Evolutionary conservation across 1,140 invertebrate species (phyloP).

Genomic region (Melitaea cinxia): DNA sequence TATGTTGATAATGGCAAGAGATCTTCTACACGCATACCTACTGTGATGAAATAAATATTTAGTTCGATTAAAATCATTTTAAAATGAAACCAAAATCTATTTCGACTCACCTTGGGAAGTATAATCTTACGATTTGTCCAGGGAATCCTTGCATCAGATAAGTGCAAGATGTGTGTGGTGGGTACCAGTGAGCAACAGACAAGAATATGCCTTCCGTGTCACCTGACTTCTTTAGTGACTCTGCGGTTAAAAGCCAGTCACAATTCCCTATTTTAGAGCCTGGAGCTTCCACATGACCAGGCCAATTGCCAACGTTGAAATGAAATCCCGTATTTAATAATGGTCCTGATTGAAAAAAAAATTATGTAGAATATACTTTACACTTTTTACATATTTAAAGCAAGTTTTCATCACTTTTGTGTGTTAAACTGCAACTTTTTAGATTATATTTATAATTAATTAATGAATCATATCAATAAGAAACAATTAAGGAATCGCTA

Average conservation of each 20-base stretch:
- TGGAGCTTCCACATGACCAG: constrained; percentile 93
- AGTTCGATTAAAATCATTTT: neutral
- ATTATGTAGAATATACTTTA: neutral
- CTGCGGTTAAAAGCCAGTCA: constrained; percentile 92
- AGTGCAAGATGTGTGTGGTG: constrained; percentile 94
- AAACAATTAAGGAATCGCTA: constrained; percentile 12
- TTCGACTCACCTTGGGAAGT: constrained; percentile 88
- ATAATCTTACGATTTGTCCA: constrained; percentile 92
- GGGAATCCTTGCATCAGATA: constrained; percentile 92
- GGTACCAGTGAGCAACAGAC: constrained; percentile 96
- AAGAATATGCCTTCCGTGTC: constrained; percentile 93
- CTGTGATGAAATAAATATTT: too few relatives aligned
- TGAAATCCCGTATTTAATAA: constrained; percentile 95
- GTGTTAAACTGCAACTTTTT: too few relatives aligned
- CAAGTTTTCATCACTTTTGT: too few relatives aligned
- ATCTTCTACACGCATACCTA: too few relatives aligned
- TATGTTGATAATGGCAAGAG: too few relatives aligned
- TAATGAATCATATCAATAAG: too few relatives aligned
- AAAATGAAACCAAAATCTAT: neutral
- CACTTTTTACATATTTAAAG: too few relatives aligned
- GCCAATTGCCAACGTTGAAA: constrained; percentile 96
- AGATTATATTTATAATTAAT: too few relatives aligned
- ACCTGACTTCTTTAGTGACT: constrained; percentile 87
- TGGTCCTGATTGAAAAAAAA: constrained; percentile 82
- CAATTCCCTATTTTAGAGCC: constrained; percentile 92